Percentiles rank a stretch among this genome's conserved stretches.
Evolutionary conservation across 2,113 vertebrate genomes (phyloP).

Genomic region (Lagenorhynchus albirostris): DNA sequence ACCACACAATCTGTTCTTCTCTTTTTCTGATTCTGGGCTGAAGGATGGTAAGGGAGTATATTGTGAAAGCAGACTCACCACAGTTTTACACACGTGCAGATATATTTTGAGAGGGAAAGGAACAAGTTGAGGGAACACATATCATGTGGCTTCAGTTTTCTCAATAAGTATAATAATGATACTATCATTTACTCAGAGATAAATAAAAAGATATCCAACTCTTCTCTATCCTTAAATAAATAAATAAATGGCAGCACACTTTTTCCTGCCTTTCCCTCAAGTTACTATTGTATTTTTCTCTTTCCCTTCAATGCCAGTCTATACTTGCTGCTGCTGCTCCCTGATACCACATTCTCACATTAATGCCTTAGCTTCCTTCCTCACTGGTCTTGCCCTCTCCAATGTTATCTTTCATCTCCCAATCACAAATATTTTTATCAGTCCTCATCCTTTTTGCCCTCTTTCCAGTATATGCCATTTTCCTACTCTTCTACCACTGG

Average conservation of each 20-base stretch:
- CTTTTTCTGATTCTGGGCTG: neutral
- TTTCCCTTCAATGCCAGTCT: neutral
- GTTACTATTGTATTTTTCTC: neutral
- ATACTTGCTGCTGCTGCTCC: neutral
- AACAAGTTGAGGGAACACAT: neutral
- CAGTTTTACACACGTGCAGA: neutral
- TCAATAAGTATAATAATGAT: neutral
- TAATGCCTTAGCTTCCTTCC: neutral
- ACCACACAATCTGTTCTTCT: neutral
- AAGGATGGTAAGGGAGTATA: neutral
- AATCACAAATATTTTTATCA: neutral
- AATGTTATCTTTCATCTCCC: neutral
- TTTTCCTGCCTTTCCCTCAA: neutral
- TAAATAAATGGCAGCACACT: neutral
- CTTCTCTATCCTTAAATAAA: neutral
- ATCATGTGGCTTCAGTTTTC: neutral
- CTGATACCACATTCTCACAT: neutral
- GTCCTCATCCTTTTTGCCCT: neutral
- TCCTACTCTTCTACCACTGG: neutral
- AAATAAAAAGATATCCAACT: neutral
- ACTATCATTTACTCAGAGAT: neutral
- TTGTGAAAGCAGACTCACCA: neutral
- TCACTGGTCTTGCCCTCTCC: neutral
- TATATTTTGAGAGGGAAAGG: neutral
- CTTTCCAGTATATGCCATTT: neutral